A percentile compares a stretch with the other conserved stretches of the same genome.
Conservation (phyloP, 2,888 invertebrate genomes). For the Clivina fossor region DNA sequence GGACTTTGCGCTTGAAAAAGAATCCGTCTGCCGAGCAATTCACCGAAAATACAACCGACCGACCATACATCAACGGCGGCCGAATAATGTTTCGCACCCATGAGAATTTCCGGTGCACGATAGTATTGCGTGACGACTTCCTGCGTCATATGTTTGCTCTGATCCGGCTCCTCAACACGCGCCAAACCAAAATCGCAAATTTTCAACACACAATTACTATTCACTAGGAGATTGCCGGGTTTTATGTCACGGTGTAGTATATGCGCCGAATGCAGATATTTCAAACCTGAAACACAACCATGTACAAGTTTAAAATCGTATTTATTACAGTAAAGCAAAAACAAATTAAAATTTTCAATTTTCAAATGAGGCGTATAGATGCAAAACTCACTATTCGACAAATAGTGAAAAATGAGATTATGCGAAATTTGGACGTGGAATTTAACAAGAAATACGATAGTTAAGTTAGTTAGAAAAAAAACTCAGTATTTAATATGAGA, state of each 20-base stretch:
- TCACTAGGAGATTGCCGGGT: slow-evolving; percentile 97
- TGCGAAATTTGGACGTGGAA: too few relatives aligned
- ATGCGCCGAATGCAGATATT: slow-evolving; percentile 97
- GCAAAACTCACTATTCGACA: too few relatives aligned
- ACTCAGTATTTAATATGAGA: too few relatives aligned
- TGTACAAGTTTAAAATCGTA: not conserved
- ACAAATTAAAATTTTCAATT: not conserved
- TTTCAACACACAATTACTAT: slow-evolving; percentile 93
- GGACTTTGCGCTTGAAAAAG: slow-evolving; percentile 98
- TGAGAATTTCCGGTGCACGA: slow-evolving; percentile 96
- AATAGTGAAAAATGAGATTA: too few relatives aligned
- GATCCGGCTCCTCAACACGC: slow-evolving; percentile 93
- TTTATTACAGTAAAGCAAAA: not conserved
- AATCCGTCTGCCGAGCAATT: slow-evolving; percentile 91
- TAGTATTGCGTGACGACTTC: slow-evolving; percentile 99
- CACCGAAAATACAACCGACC: slow-evolving; percentile 99
- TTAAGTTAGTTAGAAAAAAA: too few relatives aligned
- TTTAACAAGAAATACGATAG: too few relatives aligned
- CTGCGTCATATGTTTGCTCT: slow-evolving; percentile 95
- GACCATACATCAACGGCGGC: slow-evolving; percentile 99
- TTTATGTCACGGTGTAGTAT: slow-evolving; percentile 99
- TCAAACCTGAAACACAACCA: slow-evolving; percentile 80
- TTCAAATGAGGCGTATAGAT: too few relatives aligned
- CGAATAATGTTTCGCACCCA: slow-evolving; percentile 97
- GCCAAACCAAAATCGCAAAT: slow-evolving; percentile 99